phyloP scores from a whole-genome alignment of 1,140 invertebrate genomes.

The Globodera ellingtonae region DNA sequence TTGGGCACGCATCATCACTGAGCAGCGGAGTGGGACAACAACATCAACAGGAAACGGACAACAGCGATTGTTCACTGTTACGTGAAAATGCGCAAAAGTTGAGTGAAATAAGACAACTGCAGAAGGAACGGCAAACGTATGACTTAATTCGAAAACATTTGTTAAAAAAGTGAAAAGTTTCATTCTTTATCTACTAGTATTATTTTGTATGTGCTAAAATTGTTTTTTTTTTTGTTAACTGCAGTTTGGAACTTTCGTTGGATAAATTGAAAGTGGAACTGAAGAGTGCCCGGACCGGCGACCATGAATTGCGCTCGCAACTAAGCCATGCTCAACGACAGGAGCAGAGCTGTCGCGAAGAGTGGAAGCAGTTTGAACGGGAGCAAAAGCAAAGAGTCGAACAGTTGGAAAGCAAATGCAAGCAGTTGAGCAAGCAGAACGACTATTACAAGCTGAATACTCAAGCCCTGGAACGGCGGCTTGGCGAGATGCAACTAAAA shows the following conservation, averaged over 20 bases:
- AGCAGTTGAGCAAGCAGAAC: slow-evolving; percentile 44
- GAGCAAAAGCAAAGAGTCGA: slow-evolving; percentile 37
- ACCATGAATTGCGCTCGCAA: slow-evolving; percentile 35
- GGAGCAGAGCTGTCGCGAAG: slow-evolving; percentile 30
- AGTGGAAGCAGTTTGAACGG: slow-evolving; percentile 33
- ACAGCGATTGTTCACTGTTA: slow-evolving; percentile 21
- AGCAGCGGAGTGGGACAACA: slow-evolving; percentile 8
- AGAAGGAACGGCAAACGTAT: slow-evolving; percentile 28
- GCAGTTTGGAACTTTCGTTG: slow-evolving; percentile 30
- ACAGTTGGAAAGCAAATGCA: slow-evolving; percentile 44
- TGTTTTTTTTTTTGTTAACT: slow-evolving; percentile 12
- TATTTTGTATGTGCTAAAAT: no score
- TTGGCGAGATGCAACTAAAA: slow-evolving; percentile 44
- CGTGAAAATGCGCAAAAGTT: slow-evolving; percentile 19
- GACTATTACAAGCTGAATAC: slow-evolving; percentile 41
- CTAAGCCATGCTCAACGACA: slow-evolving; percentile 35
- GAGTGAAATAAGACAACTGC: slow-evolving; percentile 22
- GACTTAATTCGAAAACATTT: neutral
- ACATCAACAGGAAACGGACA: slow-evolving; percentile 17
- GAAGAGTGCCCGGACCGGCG: slow-evolving; percentile 29
- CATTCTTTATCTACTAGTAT: no score
- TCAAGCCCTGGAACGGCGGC: slow-evolving; percentile 45
- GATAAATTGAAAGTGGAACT: slow-evolving; percentile 35
- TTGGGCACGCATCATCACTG: neutral
- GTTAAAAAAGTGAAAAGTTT: neutral